phyloP scores from a whole-genome alignment of 53 echinoderm and acorn worm genomes.

The Echinometra lucunter region DNA sequence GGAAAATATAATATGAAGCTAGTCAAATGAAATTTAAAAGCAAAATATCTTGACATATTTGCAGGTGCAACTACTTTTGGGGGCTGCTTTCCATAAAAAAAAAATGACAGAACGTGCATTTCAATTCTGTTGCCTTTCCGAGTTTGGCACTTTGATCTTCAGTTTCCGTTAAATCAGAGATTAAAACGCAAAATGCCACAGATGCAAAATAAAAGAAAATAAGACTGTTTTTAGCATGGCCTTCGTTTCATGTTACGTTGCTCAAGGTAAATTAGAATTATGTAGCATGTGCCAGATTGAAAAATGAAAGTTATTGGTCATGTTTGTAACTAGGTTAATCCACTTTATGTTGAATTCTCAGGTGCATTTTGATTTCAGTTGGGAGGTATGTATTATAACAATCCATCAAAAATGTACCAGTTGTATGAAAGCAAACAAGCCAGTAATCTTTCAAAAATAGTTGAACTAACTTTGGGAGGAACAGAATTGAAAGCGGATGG shows the following conservation, averaged over 20 bases:
- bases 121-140: background rate
- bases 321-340: constrained; percentile 46
- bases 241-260: background rate
- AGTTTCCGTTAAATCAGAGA: background rate
- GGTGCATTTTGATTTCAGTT: background rate
- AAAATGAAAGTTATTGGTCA: constrained; percentile 5
- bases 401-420: constrained; percentile 30
- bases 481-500: background rate
- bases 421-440: background rate
- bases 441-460: background rate
- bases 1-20: background rate
- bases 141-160: background rate
- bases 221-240: background rate
- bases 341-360: constrained; percentile 33
- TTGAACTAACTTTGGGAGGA: background rate
- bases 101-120: background rate
- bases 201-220: background rate
- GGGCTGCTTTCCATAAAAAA: background rate
- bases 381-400: background rate
- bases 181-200: background rate
- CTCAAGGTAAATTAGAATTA: background rate
- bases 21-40: background rate
- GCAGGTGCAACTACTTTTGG: too few species aligned
- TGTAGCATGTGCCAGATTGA: background rate
- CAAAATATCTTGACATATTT: too few species aligned